These are phyloP conservation scores for Nomia melanderi DNA, from an alignment of 1,140 invertebrate genomes.

Conservation along the genomic window DNA sequence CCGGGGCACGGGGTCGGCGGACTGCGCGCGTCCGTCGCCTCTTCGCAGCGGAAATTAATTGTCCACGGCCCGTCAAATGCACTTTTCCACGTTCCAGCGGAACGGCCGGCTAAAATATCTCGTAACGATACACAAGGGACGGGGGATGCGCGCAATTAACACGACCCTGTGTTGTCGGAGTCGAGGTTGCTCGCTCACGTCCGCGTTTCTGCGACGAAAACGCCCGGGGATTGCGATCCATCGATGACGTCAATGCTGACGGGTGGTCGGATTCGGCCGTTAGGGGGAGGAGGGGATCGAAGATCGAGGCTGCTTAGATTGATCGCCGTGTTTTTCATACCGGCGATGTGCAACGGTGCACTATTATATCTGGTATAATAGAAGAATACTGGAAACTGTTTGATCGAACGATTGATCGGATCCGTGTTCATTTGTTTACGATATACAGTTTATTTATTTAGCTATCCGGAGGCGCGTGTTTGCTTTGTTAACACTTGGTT, in stretches of 20 bases:
- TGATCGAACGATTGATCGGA: too few species aligned
- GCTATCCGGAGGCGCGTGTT: too few species aligned
- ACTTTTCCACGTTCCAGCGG: constrained; percentile 42
- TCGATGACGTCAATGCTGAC: constrained; percentile 17
- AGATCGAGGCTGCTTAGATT: not conserved
- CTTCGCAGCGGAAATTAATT: constrained; percentile 44
- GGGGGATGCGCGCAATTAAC: constrained; percentile 42
- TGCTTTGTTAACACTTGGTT: too few species aligned
- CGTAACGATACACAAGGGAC: constrained; percentile 41
- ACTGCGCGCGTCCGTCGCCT: not conserved
- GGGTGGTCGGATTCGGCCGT: too few species aligned
- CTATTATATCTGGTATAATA: too few species aligned
- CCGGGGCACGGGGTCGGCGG: too few species aligned
- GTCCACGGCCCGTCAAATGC: constrained; percentile 37
- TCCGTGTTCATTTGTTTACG: too few species aligned
- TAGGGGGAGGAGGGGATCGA: too few species aligned
- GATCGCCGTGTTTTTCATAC: not conserved
- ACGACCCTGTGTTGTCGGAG: not conserved
- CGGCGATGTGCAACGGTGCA: too few species aligned
- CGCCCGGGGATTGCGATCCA: constrained; percentile 1
- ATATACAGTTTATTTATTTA: too few species aligned
- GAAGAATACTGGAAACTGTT: too few species aligned
- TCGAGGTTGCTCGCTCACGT: not conserved
- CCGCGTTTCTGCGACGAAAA: not conserved
- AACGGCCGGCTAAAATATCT: constrained; percentile 51